phyloP scores from a whole-genome alignment of 2,797 vertebrate genomes.

The Diglossa cyanea region DNA sequence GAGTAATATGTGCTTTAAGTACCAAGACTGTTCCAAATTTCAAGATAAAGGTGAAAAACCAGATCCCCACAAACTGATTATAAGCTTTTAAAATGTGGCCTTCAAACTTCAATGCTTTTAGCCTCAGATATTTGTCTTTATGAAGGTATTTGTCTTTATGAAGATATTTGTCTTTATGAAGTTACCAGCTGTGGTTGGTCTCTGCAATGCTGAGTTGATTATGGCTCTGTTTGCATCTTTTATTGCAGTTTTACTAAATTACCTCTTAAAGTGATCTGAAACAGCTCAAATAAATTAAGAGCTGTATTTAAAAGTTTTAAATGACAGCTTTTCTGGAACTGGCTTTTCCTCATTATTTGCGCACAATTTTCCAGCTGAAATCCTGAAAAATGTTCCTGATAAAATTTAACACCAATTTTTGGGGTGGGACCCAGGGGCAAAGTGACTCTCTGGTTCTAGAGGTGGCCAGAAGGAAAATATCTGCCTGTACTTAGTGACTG shows the following conservation, averaged over 20 bases:
- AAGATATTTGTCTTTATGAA: neutral
- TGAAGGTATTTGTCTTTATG: neutral
- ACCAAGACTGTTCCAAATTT: neutral
- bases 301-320: neutral
- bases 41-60: neutral
- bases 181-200: neutral
- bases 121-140: neutral
- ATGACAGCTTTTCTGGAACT: neutral
- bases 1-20: neutral
- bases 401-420: neutral
- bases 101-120: neutral
- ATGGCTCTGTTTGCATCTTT: neutral
- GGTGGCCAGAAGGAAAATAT: neutral
- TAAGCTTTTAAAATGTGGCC: neutral
- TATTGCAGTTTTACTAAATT: neutral
- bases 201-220: neutral
- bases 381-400: neutral
- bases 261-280: neutral
- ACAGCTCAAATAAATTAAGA: neutral
- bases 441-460: neutral
- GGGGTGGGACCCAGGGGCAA: neutral
- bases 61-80: neutral
- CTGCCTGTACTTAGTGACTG: neutral
- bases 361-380: neutral
- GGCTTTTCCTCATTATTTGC: neutral